A percentile compares a stretch with the other conserved stretches of the same genome.
Evolutionary conservation across 2,797 vertebrate genomes (phyloP).

Genomic region (Linurgus olivaceus): DNA sequence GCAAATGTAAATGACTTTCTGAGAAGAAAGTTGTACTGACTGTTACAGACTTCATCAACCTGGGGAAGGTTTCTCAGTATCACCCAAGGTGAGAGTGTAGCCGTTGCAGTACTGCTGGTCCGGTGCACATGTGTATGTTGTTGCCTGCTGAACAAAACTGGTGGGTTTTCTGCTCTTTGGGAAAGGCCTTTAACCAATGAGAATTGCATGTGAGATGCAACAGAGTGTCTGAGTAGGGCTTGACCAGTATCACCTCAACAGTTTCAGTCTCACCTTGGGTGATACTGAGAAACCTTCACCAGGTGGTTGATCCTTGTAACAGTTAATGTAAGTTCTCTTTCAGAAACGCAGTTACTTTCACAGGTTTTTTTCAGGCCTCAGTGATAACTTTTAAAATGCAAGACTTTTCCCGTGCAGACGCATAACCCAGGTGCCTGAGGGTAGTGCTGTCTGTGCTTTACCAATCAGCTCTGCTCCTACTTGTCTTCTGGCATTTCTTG

Average conservation of each 20-base stretch:
- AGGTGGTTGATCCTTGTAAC: constrained; percentile 17
- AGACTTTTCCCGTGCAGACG: neutral
- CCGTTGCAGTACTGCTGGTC: neutral
- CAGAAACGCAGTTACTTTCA: constrained; percentile 36
- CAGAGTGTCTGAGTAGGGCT: neutral
- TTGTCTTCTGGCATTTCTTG: neutral
- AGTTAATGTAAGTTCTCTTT: constrained; percentile 50
- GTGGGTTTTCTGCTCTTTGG: neutral
- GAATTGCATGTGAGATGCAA: neutral
- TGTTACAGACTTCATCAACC: constrained; percentile 34
- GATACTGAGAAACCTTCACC: constrained; percentile 53
- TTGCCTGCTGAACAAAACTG: neutral
- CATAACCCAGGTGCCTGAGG: neutral
- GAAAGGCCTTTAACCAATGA: neutral
- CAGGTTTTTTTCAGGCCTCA: neutral
- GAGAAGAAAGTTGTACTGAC: constrained; percentile 29
- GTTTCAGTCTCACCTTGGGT: constrained; percentile 57
- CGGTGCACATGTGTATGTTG: neutral
- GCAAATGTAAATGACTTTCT: constrained; percentile 65
- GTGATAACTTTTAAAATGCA: neutral
- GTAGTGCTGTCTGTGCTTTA: neutral
- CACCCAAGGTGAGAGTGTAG: constrained; percentile 5
- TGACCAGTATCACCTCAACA: constrained; percentile 9
- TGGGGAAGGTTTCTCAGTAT: constrained; percentile 43
- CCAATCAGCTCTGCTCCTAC: neutral